Evolutionary conservation across 1,140 invertebrate species (phyloP).

Genomic region (Meteorus sp.): DNA sequence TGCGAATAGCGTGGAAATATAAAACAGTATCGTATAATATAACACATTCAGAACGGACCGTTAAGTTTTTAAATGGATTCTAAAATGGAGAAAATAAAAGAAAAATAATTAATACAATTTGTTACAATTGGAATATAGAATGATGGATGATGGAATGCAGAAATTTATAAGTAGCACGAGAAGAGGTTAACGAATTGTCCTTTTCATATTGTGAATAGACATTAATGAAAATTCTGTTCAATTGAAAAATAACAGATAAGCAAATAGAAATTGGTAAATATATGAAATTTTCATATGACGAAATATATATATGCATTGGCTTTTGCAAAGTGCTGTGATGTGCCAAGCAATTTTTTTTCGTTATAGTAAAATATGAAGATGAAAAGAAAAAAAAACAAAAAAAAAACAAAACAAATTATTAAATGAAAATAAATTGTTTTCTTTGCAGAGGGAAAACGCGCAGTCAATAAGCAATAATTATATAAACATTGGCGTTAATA

Average conservation of each 20-base stretch:
- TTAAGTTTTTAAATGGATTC: not conserved
- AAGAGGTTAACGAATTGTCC: not conserved
- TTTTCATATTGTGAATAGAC: not conserved
- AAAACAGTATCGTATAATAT: not conserved
- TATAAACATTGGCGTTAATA: slow-evolving; percentile 32
- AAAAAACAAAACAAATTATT: too few species aligned
- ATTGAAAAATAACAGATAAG: slow-evolving; percentile 1
- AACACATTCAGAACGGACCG: slow-evolving; percentile 16
- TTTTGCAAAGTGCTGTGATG: slow-evolving; percentile 40
- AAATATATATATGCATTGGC: slow-evolving; percentile 43
- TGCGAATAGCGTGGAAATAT: not conserved
- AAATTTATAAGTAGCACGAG: not conserved
- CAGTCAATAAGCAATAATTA: slow-evolving; percentile 46
- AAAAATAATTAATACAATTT: too few species aligned
- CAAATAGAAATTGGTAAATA: slow-evolving; percentile 2
- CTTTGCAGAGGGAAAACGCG: slow-evolving; percentile 31
- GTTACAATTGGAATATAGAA: too few species aligned
- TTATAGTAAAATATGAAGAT: not conserved
- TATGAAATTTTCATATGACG: slow-evolving; percentile 12
- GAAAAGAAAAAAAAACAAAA: slow-evolving; percentile 1
- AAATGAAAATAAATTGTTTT: too few species aligned
- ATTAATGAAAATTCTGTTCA: too few species aligned
- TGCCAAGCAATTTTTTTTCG: slow-evolving; percentile 31
- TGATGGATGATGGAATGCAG: too few species aligned
- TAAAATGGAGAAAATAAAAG: too few species aligned